Evolutionary conservation across 2,888 invertebrate species (phyloP).

Genomic region (Mongoloraphidia duomilia): DNA sequence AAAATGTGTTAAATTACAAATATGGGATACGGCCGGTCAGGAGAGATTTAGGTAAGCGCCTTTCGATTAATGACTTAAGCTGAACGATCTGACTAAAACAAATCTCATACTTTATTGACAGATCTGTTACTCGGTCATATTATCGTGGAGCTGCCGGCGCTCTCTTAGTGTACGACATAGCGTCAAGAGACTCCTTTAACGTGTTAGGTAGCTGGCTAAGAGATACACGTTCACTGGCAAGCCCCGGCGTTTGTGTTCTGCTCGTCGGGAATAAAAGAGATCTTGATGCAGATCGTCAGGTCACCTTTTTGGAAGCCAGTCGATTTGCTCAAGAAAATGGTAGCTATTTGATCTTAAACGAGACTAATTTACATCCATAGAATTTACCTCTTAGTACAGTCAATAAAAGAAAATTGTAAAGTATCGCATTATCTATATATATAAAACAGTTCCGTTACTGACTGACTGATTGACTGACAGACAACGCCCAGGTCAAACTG

Average conservation of each 20-base stretch:
- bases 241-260: slow-evolving; percentile 67
- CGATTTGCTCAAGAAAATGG: slow-evolving; percentile 78
- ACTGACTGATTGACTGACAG: too few species aligned
- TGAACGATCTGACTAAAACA: slow-evolving; percentile 25
- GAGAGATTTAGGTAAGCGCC: slow-evolving; percentile 28
- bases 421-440: not conserved
- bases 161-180: slow-evolving; percentile 77
- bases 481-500: too few species aligned
- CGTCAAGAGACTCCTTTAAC: slow-evolving; percentile 84
- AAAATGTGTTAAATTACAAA: slow-evolving; percentile 68
- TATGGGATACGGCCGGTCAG: slow-evolving; percentile 52
- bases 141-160: slow-evolving; percentile 87
- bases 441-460: too few species aligned
- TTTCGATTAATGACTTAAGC: not conserved
- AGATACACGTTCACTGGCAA: slow-evolving; percentile 66
- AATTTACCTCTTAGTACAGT: too few species aligned
- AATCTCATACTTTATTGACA: slow-evolving; percentile 19
- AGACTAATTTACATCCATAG: too few species aligned
- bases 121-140: slow-evolving; percentile 59
- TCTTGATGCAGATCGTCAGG: slow-evolving; percentile 64
- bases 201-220: slow-evolving; percentile 76
- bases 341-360: slow-evolving; percentile 22
- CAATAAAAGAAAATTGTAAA: too few species aligned
- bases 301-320: slow-evolving; percentile 69
- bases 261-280: slow-evolving; percentile 75